Percentiles rank a stretch among this genome's conserved stretches.
Evolutionary conservation across 1,140 invertebrate genomes (phyloP).

Genomic region (Papilio machaon): DNA sequence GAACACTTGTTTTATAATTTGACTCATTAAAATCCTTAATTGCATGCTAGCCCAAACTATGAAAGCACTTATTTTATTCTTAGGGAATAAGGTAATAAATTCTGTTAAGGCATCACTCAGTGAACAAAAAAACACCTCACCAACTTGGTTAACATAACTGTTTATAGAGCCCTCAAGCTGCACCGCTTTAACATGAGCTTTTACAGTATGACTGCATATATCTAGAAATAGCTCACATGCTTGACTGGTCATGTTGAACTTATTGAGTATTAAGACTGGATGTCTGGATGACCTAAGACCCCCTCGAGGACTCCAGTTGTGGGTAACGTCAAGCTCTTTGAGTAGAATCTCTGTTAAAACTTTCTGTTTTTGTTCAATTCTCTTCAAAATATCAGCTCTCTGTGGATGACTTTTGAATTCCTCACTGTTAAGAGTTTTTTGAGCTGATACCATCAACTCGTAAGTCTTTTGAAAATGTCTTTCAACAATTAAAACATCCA

Average conservation of each 20-base stretch:
- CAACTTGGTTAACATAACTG: slow-evolving; percentile 92
- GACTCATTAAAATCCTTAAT: slow-evolving; percentile 90
- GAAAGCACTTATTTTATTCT: slow-evolving; percentile 90
- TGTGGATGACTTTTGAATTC: slow-evolving; percentile 75
- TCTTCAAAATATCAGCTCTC: slow-evolving; percentile 70
- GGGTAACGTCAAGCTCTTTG: slow-evolving; percentile 93
- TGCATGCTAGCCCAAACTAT: slow-evolving; percentile 96
- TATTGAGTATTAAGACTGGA: slow-evolving; percentile 93
- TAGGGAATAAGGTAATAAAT: slow-evolving; percentile 91
- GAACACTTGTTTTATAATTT: slow-evolving; percentile 95
- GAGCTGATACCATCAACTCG: slow-evolving; percentile 87
- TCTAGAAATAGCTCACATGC: slow-evolving; percentile 94
- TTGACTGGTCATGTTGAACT: slow-evolving; percentile 89
- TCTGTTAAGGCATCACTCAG: slow-evolving; percentile 93
- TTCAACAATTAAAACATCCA: slow-evolving; percentile 98
- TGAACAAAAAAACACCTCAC: slow-evolving; percentile 93
- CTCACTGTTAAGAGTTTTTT: slow-evolving; percentile 74
- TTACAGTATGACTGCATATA: slow-evolving; percentile 91
- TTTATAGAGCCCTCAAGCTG: slow-evolving; percentile 94
- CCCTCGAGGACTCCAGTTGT: slow-evolving; percentile 95
- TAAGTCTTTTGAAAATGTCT: slow-evolving; percentile 98
- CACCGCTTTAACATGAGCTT: slow-evolving; percentile 91
- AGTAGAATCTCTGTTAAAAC: slow-evolving; percentile 92
- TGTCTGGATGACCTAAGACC: slow-evolving; percentile 93
- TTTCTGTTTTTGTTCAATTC: slow-evolving; percentile 89